Evolutionary conservation across 2,888 invertebrate species (phyloP).

Genomic region (Anthophora plumipes): DNA sequence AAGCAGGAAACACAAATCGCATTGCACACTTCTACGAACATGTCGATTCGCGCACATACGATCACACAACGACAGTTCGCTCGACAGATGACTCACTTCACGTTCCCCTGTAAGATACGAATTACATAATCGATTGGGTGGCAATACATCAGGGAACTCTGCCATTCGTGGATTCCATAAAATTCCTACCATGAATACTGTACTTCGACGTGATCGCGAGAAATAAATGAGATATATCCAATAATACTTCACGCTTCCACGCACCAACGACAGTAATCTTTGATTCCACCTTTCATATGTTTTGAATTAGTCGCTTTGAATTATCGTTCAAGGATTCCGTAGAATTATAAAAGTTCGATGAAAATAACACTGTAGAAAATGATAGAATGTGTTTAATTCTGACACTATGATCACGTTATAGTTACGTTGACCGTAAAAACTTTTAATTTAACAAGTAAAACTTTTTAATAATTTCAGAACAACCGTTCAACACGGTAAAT

Average conservation of each 20-base stretch:
- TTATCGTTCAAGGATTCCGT: neutral
- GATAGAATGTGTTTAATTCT: neutral
- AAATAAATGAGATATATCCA: neutral
- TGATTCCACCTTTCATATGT: neutral
- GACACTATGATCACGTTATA: neutral
- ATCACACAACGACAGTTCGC: constrained; percentile 13
- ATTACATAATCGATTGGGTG: constrained; percentile 53
- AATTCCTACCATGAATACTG: neutral
- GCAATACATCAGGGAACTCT: constrained; percentile 39
- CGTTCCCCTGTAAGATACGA: constrained; percentile 30
- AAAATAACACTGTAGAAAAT: neutral
- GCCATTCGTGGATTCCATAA: constrained; percentile 18
- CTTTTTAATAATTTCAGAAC: too few relatives aligned
- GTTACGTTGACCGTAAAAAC: too few relatives aligned
- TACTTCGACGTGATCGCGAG: neutral
- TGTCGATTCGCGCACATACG: constrained; percentile 20
- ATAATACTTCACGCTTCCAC: neutral
- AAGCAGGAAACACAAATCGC: constrained; percentile 37
- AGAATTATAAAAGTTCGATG: neutral
- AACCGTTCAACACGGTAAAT: too few relatives aligned
- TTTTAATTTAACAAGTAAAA: too few relatives aligned
- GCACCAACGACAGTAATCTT: neutral
- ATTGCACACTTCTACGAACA: constrained; percentile 24
- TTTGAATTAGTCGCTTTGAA: constrained; percentile 10
- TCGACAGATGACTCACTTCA: constrained; percentile 53